phyloP scores from a whole-genome alignment of 2,888 invertebrate species.

The Andrena camellia region DNA sequence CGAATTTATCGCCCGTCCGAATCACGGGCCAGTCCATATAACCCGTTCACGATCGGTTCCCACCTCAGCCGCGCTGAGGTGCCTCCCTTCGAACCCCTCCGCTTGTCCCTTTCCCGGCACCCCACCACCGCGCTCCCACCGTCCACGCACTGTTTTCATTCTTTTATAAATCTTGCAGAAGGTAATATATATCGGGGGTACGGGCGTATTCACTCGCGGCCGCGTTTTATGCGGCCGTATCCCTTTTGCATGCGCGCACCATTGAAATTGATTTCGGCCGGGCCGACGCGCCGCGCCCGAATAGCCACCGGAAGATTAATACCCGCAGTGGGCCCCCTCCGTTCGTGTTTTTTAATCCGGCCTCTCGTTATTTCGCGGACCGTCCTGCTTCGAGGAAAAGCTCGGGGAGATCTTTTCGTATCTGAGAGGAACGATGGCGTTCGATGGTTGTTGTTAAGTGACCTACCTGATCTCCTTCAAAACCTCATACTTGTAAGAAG shows the following conservation, averaged over 20 bases:
- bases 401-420: neutral
- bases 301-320: conserved; percentile 54
- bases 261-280: conserved; percentile 67
- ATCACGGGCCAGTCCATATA: conserved; percentile 68
- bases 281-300: conserved; percentile 24
- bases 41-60: conserved; percentile 67
- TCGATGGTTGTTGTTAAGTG: too few relatives aligned
- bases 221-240: conserved; percentile 52
- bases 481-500: too few relatives aligned
- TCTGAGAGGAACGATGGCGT: too few relatives aligned
- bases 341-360: conserved; percentile 40
- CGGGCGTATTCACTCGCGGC: conserved; percentile 56
- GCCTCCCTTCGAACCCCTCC: neutral
- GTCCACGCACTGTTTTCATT: conserved; percentile 64
- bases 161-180: conserved; percentile 68
- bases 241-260: conserved; percentile 60
- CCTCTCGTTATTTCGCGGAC: conserved; percentile 9
- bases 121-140: neutral
- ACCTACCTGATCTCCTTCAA: too few relatives aligned
- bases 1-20: conserved; percentile 71
- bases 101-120: neutral
- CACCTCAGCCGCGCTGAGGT: conserved; percentile 44
- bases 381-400: conserved; percentile 5
- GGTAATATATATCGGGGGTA: conserved; percentile 62
- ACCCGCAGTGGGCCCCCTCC: conserved; percentile 15